phyloP scores from a whole-genome alignment of 2,888 invertebrate species.

The Xanthia togata region DNA sequence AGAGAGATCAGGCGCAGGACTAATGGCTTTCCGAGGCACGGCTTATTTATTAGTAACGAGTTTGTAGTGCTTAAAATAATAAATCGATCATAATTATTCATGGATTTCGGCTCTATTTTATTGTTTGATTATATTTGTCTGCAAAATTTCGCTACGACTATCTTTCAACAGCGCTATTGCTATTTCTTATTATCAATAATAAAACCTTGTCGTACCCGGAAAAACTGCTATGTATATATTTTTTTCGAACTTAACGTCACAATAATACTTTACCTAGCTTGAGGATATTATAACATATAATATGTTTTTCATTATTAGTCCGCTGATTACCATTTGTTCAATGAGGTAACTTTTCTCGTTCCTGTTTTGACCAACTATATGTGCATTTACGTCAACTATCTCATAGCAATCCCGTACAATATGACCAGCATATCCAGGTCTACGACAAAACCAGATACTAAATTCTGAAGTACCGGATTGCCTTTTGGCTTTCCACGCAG shows the following conservation, averaged over 20 bases:
- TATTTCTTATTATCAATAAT: not conserved
- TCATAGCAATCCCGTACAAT: conserved; percentile 15
- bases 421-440: not conserved
- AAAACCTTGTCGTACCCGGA: not conserved
- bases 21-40: too few relatives aligned
- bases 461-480: not conserved
- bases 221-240: not conserved
- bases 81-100: not conserved
- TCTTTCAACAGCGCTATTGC: not conserved
- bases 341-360: conserved; percentile 12
- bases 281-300: not conserved
- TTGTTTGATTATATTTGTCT: not conserved
- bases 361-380: conserved; percentile 5
- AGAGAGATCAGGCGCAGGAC: too few relatives aligned
- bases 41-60: not conserved
- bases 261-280: not conserved
- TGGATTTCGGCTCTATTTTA: not conserved
- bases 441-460: not conserved
- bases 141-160: not conserved
- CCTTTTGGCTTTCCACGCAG: not conserved
- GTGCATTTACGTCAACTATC: conserved; percentile 33
- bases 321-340: not conserved
- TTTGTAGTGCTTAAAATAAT: not conserved
- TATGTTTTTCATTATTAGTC: not conserved
- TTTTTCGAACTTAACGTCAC: not conserved